Base-by-base conservation (phyloP, 2,113 vertebrate genomes). In the Terrapene triunguis region DNA sequence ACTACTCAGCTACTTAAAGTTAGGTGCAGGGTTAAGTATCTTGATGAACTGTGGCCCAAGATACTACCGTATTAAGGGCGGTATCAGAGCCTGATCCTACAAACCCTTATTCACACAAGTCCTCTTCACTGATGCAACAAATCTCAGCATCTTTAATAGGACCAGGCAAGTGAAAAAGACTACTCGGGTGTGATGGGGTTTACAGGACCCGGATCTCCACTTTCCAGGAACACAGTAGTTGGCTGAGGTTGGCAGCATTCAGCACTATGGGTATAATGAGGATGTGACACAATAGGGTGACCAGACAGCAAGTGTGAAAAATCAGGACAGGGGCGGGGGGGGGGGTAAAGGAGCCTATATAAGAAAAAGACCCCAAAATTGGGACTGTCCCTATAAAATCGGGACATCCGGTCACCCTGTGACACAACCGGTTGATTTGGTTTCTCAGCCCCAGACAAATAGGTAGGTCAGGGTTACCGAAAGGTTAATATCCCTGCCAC, bases 41-140 rank as follows among this genome's bases (percentile, higher is more conserved):
- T 51, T 8, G 4, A 38, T 78, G 48, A 22, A 53, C 1, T 48
- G 38, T 53, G 44, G n/a, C 14, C 87, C 50, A 16, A 55, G 80
- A 8, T 7, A 78, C 3, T 82, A 1, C 48, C 1, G 0, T 1
- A 1, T 19, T 1, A 47, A 54, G 32, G n/a, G 42, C 38, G 0
- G 0, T 47, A 38, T 50, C 78, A 90, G 13, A n/a, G 38, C 29
- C 38, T 27, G 62, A 12, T 47, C 22, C 0, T 0, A 11, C 35
- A 47, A 27, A 16, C 11, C 25, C n/a, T 48, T 32, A 1, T 54
- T 51, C 27, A 2, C 4, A 0, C 0, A 27, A 42, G 9, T 81
- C 17, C 14, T 10, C 42, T 76, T 76, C 38, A 19, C 4, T 38
- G 57, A 22, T 1, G 0, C 0, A 25, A 35, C 3, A 16, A 1